phyloP scores from a whole-genome alignment of 2,888 invertebrate species.

The Nymphalis urticae region DNA sequence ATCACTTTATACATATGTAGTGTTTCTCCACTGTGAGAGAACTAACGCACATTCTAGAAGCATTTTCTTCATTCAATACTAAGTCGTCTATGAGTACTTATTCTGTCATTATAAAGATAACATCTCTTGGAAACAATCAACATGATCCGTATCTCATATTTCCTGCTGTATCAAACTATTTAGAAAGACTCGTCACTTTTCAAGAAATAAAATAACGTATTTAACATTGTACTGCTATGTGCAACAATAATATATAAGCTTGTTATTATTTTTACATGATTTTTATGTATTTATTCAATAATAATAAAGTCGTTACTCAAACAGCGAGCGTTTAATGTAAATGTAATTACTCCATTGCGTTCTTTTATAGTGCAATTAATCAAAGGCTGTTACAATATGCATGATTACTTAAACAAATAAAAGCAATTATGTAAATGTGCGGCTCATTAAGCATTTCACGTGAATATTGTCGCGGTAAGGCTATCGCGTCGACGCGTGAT shows the following conservation, averaged over 20 bases:
- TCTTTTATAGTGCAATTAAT: conserved; percentile 43
- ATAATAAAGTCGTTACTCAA: conserved; percentile 41
- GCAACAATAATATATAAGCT: conserved; percentile 7
- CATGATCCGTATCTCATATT: conserved; percentile 4
- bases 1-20: conserved; percentile 74
- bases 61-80: conserved; percentile 14
- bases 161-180: conserved; percentile 8
- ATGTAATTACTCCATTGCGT: conserved; percentile 43
- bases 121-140: conserved; percentile 7
- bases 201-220: not conserved
- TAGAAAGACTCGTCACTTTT: conserved; percentile 8
- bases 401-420: conserved; percentile 49
- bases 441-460: conserved; percentile 68
- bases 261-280: conserved; percentile 23
- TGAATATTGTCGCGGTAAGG: conserved; percentile 69
- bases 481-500: conserved; percentile 72
- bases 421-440: conserved; percentile 65
- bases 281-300: conserved; percentile 40
- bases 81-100: conserved; percentile 4
- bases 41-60: conserved; percentile 27
- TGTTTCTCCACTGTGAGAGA: conserved; percentile 53
- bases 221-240: conserved; percentile 8
- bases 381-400: conserved; percentile 41
- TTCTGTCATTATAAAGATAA: conserved; percentile 11
- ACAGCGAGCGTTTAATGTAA: conserved; percentile 39